Percentiles rank a stretch among this genome's conserved stretches.
These are phyloP conservation scores for Podilymbus podiceps DNA, from an alignment of 2,113 vertebrate species.

Conservation along the genomic window DNA sequence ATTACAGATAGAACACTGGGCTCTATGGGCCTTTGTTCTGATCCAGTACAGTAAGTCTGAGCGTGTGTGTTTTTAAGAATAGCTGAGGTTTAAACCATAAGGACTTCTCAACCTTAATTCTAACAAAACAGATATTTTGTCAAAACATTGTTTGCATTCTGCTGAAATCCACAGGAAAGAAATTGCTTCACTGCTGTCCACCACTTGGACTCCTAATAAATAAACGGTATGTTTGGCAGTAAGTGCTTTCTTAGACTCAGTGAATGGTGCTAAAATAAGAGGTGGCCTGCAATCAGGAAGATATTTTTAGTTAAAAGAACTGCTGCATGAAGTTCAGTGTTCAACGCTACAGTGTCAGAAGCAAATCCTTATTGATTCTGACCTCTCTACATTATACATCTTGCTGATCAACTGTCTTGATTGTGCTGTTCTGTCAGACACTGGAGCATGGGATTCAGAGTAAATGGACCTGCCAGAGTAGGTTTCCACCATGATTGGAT, in stretches of 20 bases:
- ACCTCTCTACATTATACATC: background rate
- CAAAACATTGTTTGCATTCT: background rate
- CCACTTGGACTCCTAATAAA: background rate
- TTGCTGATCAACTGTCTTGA: background rate
- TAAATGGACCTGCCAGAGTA: slow-evolving; percentile 11
- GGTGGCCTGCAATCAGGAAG: background rate
- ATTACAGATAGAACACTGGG: background rate
- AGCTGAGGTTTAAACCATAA: background rate
- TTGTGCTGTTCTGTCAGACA: background rate
- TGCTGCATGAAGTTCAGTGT: background rate
- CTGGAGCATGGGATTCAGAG: background rate
- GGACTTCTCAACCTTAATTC: background rate
- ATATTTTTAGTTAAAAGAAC: slow-evolving; percentile 2
- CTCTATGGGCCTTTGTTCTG: background rate
- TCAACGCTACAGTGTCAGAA: background rate
- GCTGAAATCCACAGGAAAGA: background rate
- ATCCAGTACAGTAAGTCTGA: background rate
- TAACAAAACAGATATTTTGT: background rate
- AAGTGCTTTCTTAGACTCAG: background rate
- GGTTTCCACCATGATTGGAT: background rate
- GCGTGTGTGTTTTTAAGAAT: background rate
- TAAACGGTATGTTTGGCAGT: background rate
- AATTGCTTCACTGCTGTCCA: background rate
- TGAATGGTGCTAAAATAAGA: slow-evolving; percentile 13
- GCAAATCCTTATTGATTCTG: slow-evolving; percentile 33